Evolutionary conservation across 1,140 invertebrate species (phyloP), one percentile per base, ranked within the genome.

Genomic region (Leptinotarsa lineolata): DNA sequence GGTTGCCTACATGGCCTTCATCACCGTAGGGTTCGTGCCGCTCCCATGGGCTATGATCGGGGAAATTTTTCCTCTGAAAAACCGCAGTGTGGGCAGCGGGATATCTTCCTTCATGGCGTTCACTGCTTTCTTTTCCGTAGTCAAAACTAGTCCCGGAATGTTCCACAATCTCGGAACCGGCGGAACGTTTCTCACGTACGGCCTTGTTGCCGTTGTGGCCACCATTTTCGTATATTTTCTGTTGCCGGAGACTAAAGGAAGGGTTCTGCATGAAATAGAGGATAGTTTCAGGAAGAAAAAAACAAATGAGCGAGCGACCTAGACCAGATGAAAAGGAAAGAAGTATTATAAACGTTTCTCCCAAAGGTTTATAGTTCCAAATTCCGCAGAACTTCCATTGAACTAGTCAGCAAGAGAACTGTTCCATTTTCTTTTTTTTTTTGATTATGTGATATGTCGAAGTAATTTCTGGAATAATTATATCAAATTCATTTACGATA

Each of bases 211-310:
- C 16, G 81, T 91, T 3, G 11, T 91, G 39, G 92, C 92, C 3
- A 88, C 90, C 6, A 79, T 90, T 15, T 86, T 92, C 44, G 81
- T 93, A 59, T 89, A 88, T 70, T 86, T 90, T 44, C 89, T 90
- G 71, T 81, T 95, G 22, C 93, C 94, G 8, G 93, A 95, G 85
- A 95, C 93, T 0, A 93, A 91, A 84, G 92, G 92, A 12, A 92
- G 90, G 77, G 91, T 89, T 21, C 85, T 95, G 68, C 89, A 93
- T 80, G 92, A 95, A 81, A 93, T 95, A 71, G 89, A 91, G 79
- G 86, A 87, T 46, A 83, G 82, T 59, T 90, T 90, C 74, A 73
- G 75, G 54, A 68, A 67, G 61, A 54, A 18, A 18, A 18, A 15
- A 3, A 54, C 48, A 3, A 39, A 39, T 39, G 30, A 39, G 30